A percentile compares a stretch with the other conserved stretches of the same genome.
Evolutionary conservation across 1,140 invertebrate species (phyloP).

Genomic region (Temnothorax curvispinosus): DNA sequence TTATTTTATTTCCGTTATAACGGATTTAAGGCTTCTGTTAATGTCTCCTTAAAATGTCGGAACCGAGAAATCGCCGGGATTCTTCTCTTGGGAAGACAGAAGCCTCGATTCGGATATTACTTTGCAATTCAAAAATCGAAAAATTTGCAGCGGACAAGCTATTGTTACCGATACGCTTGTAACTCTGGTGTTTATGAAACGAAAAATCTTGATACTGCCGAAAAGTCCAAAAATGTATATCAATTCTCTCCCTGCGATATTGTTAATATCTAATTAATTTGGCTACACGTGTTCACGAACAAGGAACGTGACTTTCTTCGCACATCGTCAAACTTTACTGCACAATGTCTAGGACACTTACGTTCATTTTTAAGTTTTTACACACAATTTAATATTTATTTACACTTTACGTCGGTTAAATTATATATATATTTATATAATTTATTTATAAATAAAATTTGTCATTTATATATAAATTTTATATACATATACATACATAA

Average conservation of each 20-base stretch:
- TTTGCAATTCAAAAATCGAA: neutral
- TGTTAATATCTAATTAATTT: constrained; percentile 7
- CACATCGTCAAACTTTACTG: constrained; percentile 41
- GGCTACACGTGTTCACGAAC: neutral
- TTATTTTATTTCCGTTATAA: neutral
- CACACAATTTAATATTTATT: constrained; percentile 78
- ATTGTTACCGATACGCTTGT: neutral
- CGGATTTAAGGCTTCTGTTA: too few relatives aligned
- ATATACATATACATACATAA: constrained; percentile 67
- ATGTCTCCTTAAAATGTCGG: too few relatives aligned
- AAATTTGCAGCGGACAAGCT: neutral
- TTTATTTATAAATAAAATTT: constrained; percentile 1
- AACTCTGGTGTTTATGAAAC: neutral
- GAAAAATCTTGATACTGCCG: neutral
- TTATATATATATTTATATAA: constrained; percentile 61
- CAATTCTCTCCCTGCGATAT: neutral
- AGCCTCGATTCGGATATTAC: neutral
- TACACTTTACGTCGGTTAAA: constrained; percentile 65
- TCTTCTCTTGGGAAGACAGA: neutral
- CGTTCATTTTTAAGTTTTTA: constrained; percentile 76
- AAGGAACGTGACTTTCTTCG: neutral
- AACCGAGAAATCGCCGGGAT: neutral
- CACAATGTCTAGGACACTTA: constrained; percentile 60
- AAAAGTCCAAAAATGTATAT: neutral
- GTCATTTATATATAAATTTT: constrained; percentile 5